A percentile compares a stretch with the other conserved stretches of the same genome.
phyloP scores from a whole-genome alignment of 2,797 vertebrate genomes.

The Cygnus olor region DNA sequence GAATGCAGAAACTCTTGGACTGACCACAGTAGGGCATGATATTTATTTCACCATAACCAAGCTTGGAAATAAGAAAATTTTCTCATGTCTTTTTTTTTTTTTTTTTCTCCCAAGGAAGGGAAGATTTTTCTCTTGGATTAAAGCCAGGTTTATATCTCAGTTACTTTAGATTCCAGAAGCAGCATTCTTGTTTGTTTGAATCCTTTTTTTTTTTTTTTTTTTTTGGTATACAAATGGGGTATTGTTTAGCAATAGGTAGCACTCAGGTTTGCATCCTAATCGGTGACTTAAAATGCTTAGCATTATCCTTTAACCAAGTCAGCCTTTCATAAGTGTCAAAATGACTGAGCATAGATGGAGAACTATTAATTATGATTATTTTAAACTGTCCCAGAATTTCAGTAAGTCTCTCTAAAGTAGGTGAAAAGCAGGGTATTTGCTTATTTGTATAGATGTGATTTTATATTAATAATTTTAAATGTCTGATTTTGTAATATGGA shows the following conservation, averaged over 20 bases:
- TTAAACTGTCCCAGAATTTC: slow-evolving; percentile 23
- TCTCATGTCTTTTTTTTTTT: background rate
- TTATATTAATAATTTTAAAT: background rate
- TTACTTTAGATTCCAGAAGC: background rate
- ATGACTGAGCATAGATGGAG: slow-evolving; percentile 9
- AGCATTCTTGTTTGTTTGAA: background rate
- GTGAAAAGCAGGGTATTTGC: background rate
- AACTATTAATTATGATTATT: slow-evolving; percentile 62
- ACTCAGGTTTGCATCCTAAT: slow-evolving; percentile 56
- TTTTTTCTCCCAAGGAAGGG: background rate
- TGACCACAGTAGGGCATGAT: background rate
- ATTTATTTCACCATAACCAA: background rate
- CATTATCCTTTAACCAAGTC: slow-evolving; percentile 49
- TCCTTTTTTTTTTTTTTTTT: background rate
- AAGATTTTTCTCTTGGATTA: background rate
- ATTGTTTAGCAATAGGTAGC: slow-evolving; percentile 38
- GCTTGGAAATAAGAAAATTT: background rate
- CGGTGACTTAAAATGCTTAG: slow-evolving; percentile 39
- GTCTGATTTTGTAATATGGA: background rate
- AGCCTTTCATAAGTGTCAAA: slow-evolving; percentile 53
- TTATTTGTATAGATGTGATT: background rate
- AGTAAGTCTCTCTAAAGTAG: background rate
- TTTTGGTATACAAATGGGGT: slow-evolving; percentile 15
- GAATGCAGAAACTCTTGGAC: background rate
- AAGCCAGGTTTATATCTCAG: background rate